Evolutionary conservation across 2,797 vertebrate genomes (phyloP).

Genomic region (Syndactyla subalaris): DNA sequence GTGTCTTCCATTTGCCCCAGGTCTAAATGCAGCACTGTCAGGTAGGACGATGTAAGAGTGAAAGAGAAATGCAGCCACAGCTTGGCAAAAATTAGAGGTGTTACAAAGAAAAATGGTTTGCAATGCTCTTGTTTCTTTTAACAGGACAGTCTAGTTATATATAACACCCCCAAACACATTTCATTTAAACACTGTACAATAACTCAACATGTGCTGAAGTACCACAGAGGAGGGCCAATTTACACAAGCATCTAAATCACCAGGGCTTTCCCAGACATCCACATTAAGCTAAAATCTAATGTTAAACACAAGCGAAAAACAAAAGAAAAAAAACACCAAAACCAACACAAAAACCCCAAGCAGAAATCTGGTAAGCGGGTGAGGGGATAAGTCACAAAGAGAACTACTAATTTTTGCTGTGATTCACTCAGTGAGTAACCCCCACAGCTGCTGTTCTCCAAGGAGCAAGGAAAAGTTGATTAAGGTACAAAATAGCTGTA

Average conservation of each 20-base stretch:
- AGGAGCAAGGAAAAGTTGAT: background rate
- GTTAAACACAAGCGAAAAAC: background rate
- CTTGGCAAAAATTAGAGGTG: background rate
- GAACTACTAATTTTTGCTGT: constrained; percentile 55
- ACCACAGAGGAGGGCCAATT: background rate
- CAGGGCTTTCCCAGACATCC: constrained; percentile 23
- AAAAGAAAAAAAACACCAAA: background rate
- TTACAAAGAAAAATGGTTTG: background rate
- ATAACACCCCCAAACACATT: background rate
- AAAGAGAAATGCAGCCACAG: background rate
- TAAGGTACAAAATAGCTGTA: background rate
- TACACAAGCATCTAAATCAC: background rate
- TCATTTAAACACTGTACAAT: background rate
- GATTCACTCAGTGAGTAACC: constrained; percentile 53
- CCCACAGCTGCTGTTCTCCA: background rate
- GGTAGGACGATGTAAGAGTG: background rate
- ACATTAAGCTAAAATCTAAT: background rate
- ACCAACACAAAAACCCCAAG: background rate
- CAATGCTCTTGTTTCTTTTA: background rate
- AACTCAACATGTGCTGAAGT: background rate
- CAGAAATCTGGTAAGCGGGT: background rate
- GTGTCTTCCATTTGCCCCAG: background rate
- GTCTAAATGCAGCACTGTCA: background rate
- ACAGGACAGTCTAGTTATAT: background rate
- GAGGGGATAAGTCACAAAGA: constrained; percentile 18